These are phyloP conservation scores for Thyatira batis DNA, from an alignment of 2,888 invertebrate genomes.

Conservation along the genomic window DNA sequence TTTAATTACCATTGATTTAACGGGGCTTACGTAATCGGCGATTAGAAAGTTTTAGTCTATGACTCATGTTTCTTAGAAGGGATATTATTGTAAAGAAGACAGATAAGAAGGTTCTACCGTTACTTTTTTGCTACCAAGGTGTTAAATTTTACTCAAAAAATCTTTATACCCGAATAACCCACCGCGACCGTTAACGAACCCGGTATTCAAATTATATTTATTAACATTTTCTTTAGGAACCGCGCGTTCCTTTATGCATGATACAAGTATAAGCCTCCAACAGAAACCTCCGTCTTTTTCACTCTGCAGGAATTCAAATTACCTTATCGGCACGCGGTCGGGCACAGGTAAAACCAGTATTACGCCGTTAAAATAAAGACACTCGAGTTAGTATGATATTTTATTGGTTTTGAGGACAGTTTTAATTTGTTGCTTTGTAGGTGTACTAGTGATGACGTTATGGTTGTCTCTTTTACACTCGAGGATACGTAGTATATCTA, in stretches of 20 bases:
- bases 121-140: neutral
- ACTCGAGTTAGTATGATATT: slow-evolving; percentile 41
- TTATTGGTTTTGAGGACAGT: slow-evolving; percentile 53
- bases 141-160: neutral
- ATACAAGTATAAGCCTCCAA: slow-evolving; percentile 51
- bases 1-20: slow-evolving; percentile 18
- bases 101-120: slow-evolving; percentile 11
- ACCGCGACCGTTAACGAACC: slow-evolving; percentile 62
- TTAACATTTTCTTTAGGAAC: slow-evolving; percentile 63
- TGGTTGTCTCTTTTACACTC: slow-evolving; percentile 50
- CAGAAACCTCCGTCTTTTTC: slow-evolving; percentile 73
- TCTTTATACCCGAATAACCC: slow-evolving; percentile 18
- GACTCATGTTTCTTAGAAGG: neutral
- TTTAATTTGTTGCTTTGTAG: slow-evolving; percentile 69
- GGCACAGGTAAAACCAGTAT: slow-evolving; percentile 77
- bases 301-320: slow-evolving; percentile 77
- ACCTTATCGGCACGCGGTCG: slow-evolving; percentile 72
- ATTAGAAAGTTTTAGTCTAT: slow-evolving; percentile 37
- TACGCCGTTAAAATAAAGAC: slow-evolving; percentile 54
- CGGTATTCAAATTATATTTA: slow-evolving; percentile 68
- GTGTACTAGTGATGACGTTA: slow-evolving; percentile 59
- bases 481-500: slow-evolving; percentile 44
- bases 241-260: slow-evolving; percentile 39
- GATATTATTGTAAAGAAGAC: slow-evolving; percentile 10
- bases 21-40: slow-evolving; percentile 23